Base-by-base conservation (phyloP, 2,797 vertebrate species). In the Mormyrus proboscirostris region DNA sequence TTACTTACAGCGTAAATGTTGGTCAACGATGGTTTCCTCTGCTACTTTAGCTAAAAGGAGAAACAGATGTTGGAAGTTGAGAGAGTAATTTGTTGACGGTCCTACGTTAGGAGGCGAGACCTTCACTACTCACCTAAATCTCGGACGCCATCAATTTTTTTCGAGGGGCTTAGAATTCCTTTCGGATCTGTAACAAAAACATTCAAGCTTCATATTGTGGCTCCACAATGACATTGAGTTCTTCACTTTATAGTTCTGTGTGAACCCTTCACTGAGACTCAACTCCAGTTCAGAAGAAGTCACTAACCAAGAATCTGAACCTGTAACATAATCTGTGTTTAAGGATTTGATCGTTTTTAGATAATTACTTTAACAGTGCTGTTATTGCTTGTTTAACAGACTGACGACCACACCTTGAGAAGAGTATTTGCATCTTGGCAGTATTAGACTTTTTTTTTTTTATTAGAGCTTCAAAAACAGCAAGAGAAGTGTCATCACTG, bases 1-100 rank as follows among this genome's bases (percentile, higher is more conserved):
- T 82, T 82, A 89, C 89, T 89, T 88, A 89, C 89, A 50, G 22
- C 89, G 86, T n/a, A 62, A 25, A 49, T 89, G 89, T 62, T 89
- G 65, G 44, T 88, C 82, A 29, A 89, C 86, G 33, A 89, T 83
- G 69, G 89, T 33, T 29, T 89, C 86, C 29, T 89, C 89, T 4
- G 89, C 41, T 82, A 88, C 53, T 88, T 89, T 89, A 59, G 89
- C 89, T 89, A 88, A 38, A 79, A 88, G 49, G 25, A n/a, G 47
- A 51, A 76, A 88, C 8, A 38, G 10, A 33, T 8, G 10, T 62
- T 44, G 47, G 57, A n/a, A 47, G 29, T 19, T 3, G n/a, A 16
- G 2, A 22, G 29, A 12, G 2, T 41, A 8, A 10, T 41, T 38
- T 7, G 44, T 16, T 9, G 55, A 22, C 8, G 12, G 38, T 49